A percentile compares a stretch with the other conserved stretches of the same genome.
phyloP scores from a whole-genome alignment of 2,888 invertebrate genomes.

The Dendrolimus pini region DNA sequence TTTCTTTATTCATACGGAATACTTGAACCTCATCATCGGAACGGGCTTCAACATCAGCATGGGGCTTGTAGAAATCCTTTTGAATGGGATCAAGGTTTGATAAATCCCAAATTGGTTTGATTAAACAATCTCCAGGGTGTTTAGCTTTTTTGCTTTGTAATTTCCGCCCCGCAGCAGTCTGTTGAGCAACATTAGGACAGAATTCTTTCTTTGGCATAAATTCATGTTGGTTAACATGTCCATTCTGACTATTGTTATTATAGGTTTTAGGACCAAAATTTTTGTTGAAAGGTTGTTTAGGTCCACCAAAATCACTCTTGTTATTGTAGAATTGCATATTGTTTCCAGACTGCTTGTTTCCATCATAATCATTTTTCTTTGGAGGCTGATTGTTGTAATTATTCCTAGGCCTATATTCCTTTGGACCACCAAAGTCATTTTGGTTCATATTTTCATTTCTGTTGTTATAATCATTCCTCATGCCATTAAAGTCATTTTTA shows the following conservation, averaged over 20 bases:
- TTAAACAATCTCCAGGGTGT: constrained; percentile 82
- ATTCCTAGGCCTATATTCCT: constrained; percentile 60
- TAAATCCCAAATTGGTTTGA: constrained; percentile 91
- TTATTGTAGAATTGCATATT: constrained; percentile 67
- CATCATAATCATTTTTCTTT: constrained; percentile 57
- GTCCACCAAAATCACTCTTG: constrained; percentile 68
- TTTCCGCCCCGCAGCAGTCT: constrained; percentile 67
- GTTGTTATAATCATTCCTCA: constrained; percentile 59
- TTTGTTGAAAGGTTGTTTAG: constrained; percentile 58
- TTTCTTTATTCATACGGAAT: constrained; percentile 87
- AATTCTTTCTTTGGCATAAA: constrained; percentile 56
- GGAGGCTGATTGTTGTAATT: constrained; percentile 54
- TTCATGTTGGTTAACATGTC: constrained; percentile 35
- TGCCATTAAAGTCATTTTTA: constrained; percentile 66
- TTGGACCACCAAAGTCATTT: constrained; percentile 68
- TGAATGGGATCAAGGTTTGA: constrained; percentile 85
- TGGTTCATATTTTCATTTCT: constrained; percentile 57
- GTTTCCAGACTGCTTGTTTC: constrained; percentile 45
- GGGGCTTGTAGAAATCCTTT: constrained; percentile 94
- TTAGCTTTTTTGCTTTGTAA: constrained; percentile 80
- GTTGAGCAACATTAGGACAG: constrained; percentile 47
- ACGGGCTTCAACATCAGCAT: constrained; percentile 82
- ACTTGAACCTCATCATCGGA: constrained; percentile 84
- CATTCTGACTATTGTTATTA: constrained; percentile 39
- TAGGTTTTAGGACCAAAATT: constrained; percentile 58